phyloP scores from a whole-genome alignment of 2,888 invertebrate genomes.

The Drosophila dives region DNA sequence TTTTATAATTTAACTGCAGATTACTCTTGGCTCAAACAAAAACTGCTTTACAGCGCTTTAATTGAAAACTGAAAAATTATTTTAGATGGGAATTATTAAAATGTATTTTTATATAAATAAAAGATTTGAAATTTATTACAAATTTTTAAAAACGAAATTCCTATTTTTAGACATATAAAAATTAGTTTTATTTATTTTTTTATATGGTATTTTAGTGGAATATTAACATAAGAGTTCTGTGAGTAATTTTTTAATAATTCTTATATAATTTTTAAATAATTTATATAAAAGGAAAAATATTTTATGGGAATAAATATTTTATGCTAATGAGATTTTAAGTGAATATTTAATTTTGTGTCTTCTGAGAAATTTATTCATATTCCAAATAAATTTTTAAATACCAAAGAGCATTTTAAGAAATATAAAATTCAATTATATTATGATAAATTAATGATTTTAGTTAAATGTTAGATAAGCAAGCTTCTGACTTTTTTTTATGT shows the following conservation, averaged over 20 bases:
- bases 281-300: no score
- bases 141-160: neutral
- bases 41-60: no score
- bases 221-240: no score
- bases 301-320: no score
- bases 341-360: neutral
- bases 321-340: neutral
- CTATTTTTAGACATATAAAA: neutral
- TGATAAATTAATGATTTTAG: neutral
- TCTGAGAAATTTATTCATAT: neutral
- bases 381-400: neutral
- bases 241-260: no score
- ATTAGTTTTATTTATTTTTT: no score
- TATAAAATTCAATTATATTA: neutral
- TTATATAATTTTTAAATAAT: no score
- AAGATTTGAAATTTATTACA: neutral
- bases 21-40: neutral
- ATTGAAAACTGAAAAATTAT: neutral
- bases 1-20: constrained; percentile 1
- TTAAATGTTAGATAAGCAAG: neutral
- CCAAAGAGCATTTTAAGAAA: neutral
- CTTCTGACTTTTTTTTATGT: neutral
- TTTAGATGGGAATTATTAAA: neutral
- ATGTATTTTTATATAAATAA: neutral
- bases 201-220: no score